Percentiles rank a stretch among this genome's conserved stretches.
phyloP scores from a whole-genome alignment of 2,797 vertebrate species.

The Hippopotamyrus pictus region DNA sequence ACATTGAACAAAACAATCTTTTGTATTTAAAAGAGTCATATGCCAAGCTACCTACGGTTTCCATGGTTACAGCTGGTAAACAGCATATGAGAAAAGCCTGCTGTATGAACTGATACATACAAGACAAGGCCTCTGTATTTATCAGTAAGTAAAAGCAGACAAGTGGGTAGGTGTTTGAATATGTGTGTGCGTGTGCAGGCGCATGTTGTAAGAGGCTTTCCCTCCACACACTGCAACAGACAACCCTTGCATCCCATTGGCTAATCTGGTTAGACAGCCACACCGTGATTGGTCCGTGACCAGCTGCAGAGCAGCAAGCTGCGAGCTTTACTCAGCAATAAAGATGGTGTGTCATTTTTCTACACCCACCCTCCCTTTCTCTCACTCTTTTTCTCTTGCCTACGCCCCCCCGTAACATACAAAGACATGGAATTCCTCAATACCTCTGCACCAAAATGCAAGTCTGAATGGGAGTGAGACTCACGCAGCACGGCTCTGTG shows the following conservation, averaged over 20 bases:
- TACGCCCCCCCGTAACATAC: neutral
- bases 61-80: neutral
- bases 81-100: neutral
- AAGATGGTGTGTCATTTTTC: slow-evolving; percentile 21
- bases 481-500: neutral
- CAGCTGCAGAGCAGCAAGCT: slow-evolving; percentile 35
- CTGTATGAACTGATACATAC: neutral
- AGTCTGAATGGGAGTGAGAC: neutral
- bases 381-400: neutral
- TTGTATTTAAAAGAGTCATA: neutral
- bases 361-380: neutral
- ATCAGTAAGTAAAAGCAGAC: neutral
- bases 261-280: slow-evolving; percentile 29
- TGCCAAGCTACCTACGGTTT: neutral
- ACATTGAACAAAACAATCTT: neutral
- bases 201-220: slow-evolving; percentile 10
- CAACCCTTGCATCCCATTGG: slow-evolving; percentile 28
- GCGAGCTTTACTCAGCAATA: slow-evolving; percentile 39
- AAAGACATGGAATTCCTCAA: slow-evolving; percentile 19
- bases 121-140: neutral
- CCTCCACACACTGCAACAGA: slow-evolving; percentile 25
- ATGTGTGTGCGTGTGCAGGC: neutral
- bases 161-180: neutral
- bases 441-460: slow-evolving; percentile 23
- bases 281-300: slow-evolving; percentile 34